A percentile compares a stretch with the other conserved stretches of the same genome.
Evolutionary conservation across 2,888 invertebrate genomes (phyloP).

Genomic region (Andrena hattorfiana): DNA sequence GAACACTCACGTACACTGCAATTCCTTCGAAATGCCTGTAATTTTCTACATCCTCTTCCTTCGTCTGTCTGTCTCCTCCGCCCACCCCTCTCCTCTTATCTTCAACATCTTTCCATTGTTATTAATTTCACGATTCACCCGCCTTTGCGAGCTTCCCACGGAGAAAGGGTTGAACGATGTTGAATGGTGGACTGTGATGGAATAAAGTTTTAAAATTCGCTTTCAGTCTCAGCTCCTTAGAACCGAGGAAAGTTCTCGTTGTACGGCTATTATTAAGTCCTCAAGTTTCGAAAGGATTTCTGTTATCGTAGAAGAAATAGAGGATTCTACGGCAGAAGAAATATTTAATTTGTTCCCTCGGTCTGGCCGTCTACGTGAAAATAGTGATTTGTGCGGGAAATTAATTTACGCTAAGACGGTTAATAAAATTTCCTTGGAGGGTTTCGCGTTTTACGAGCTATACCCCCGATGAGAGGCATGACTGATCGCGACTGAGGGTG

Average conservation of each 20-base stretch:
- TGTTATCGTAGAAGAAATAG: neutral
- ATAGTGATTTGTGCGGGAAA: conserved; percentile 12
- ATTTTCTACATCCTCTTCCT: conserved; percentile 55
- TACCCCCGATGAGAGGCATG: conserved; percentile 40
- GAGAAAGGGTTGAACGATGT: conserved; percentile 40
- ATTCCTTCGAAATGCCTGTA: conserved; percentile 58
- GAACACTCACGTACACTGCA: conserved; percentile 52
- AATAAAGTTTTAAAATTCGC: conserved; percentile 17
- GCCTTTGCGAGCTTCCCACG: conserved; percentile 26
- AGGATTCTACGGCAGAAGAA: neutral
- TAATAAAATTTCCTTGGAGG: conserved; percentile 40
- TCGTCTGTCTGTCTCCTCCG: neutral
- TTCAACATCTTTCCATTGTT: conserved; percentile 22
- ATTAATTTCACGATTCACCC: conserved; percentile 51
- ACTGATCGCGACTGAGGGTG: conserved; percentile 42
- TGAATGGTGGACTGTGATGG: conserved; percentile 35
- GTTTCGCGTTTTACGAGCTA: conserved; percentile 27
- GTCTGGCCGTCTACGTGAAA: neutral
- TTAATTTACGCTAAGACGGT: conserved; percentile 35
- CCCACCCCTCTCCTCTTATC: neutral
- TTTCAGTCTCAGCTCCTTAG: neutral
- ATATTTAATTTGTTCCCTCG: neutral
- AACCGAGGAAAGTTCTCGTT: neutral
- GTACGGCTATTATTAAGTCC: neutral
- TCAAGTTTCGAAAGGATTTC: neutral